phyloP scores from a whole-genome alignment of 2,113 vertebrate species.

The Desmodus rotundus region DNA sequence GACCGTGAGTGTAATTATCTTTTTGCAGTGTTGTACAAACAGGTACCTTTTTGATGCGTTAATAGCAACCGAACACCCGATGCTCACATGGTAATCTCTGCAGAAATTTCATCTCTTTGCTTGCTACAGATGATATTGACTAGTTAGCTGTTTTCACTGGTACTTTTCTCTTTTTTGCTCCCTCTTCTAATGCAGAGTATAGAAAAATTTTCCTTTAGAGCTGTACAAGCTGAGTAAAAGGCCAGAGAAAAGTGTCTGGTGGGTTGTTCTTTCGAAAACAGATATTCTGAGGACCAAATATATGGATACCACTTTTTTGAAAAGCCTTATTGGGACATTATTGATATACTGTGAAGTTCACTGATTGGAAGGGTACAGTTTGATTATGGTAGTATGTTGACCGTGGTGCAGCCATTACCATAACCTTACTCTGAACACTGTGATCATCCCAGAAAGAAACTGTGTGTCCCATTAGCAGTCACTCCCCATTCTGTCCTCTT shows the following conservation, averaged over 20 bases:
- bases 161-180: not conserved
- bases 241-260: not conserved
- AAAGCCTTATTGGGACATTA: not conserved
- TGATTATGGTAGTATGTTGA: rapidly evolving
- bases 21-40: not conserved
- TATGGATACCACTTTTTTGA: not conserved
- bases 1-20: rapidly evolving
- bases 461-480: not conserved
- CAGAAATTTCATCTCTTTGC: not conserved
- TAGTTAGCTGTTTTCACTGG: not conserved
- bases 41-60: not conserved
- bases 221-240: not conserved
- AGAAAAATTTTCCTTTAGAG: not conserved
- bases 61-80: not conserved
- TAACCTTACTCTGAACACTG: not conserved
- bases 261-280: not conserved
- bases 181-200: not conserved
- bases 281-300: not conserved
- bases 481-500: not conserved
- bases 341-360: not conserved
- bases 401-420: not conserved
- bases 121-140: too few species aligned
- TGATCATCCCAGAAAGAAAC: not conserved
- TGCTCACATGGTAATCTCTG: not conserved
- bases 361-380: rapidly evolving